Percentiles rank a stretch among this genome's conserved stretches.
These are phyloP conservation scores for Potamarius usumacintae DNA, from an alignment of 2,113 vertebrate genomes.

Conservation along the genomic window DNA sequence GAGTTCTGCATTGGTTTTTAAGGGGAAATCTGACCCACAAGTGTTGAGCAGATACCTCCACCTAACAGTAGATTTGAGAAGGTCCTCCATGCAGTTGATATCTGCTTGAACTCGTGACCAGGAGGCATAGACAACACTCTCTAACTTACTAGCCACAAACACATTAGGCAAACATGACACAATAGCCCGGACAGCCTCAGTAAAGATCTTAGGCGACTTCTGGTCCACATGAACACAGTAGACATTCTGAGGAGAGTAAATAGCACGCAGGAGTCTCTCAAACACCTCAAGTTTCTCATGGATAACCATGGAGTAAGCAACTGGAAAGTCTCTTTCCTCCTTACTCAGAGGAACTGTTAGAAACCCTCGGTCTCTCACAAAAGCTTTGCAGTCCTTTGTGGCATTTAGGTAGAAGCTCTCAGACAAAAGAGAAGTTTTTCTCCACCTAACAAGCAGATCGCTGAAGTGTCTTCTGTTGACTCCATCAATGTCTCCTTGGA, in stretches of 20 bases:
- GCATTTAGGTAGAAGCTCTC: slow-evolving; percentile 74
- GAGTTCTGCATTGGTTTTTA: slow-evolving; percentile 89
- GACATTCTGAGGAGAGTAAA: slow-evolving; percentile 88
- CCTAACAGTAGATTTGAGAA: slow-evolving; percentile 70
- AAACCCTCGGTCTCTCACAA: slow-evolving; percentile 71
- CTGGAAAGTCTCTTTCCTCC: slow-evolving; percentile 80
- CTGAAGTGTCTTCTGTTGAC: slow-evolving; percentile 54
- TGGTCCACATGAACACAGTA: slow-evolving; percentile 86
- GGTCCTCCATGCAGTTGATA: slow-evolving; percentile 88
- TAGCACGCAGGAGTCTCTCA: slow-evolving; percentile 81
- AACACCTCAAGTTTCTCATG: slow-evolving; percentile 92
- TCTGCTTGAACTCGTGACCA: slow-evolving; percentile 92
- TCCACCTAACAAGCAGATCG: slow-evolving; percentile 60
- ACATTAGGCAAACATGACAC: slow-evolving; percentile 85
- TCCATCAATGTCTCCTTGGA: slow-evolving; percentile 65
- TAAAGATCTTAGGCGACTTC: slow-evolving; percentile 75
- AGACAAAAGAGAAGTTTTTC: slow-evolving; percentile 23
- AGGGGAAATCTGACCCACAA: slow-evolving; percentile 88
- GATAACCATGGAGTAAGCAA: slow-evolving; percentile 90
- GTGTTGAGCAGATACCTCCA: slow-evolving; percentile 92
- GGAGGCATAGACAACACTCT: slow-evolving; percentile 81
- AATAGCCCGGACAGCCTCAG: slow-evolving; percentile 75
- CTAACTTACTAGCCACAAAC: slow-evolving; percentile 82
- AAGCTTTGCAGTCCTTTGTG: slow-evolving; percentile 77
- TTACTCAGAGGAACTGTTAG: slow-evolving; percentile 74